These are phyloP conservation scores for Choristoneura rosaceana DNA, from an alignment of 2,888 invertebrate genomes.

Conservation along the genomic window DNA sequence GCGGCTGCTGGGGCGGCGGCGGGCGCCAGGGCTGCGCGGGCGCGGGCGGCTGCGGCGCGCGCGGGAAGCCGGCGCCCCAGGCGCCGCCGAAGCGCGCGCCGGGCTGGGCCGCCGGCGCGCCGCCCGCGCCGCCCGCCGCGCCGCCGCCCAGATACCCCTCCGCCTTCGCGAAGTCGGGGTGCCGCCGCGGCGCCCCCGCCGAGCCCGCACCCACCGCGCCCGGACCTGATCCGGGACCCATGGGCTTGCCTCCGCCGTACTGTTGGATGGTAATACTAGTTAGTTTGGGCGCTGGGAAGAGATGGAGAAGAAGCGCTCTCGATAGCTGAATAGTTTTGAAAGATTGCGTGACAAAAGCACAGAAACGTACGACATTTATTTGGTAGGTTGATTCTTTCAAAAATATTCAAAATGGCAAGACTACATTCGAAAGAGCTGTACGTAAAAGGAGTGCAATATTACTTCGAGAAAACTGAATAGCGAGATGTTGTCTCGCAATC, in stretches of 20 bases:
- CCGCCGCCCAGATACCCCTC: conserved; percentile 70
- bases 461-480: background rate
- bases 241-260: conserved; percentile 75
- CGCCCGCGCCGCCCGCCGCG: conserved; percentile 57
- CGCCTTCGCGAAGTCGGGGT: conserved; percentile 91
- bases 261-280: conserved; percentile 49
- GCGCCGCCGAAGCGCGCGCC: conserved; percentile 66
- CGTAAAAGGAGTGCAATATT: too few relatives aligned
- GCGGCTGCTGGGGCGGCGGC: conserved; percentile 63
- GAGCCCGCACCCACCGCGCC: conserved; percentile 48
- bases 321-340: background rate
- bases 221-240: conserved; percentile 74
- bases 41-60: conserved; percentile 66
- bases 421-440: conserved; percentile 20
- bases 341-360: background rate
- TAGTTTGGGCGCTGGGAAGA: background rate
- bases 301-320: background rate
- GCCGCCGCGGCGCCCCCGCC: conserved; percentile 89
- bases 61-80: conserved; percentile 69
- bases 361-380: background rate
- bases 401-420: conserved; percentile 18
- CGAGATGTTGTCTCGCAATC: background rate
- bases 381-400: background rate
- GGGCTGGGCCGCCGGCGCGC: conserved; percentile 69
- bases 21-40: conserved; percentile 68